Conservation (phyloP, 1,140 invertebrate genomes). For the Asobara japonica region DNA sequence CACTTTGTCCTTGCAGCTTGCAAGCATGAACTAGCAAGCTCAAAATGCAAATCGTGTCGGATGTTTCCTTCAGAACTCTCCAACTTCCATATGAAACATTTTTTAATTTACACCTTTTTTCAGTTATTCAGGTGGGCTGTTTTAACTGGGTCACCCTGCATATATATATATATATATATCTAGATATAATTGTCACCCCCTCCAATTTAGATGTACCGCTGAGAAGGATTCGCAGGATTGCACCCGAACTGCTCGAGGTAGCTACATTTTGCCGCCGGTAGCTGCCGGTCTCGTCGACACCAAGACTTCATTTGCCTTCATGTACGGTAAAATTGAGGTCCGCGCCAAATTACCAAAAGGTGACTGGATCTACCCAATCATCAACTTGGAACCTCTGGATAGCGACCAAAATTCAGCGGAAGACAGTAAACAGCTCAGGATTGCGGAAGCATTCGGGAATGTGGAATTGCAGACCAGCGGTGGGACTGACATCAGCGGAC, state of each 20-base stretch:
- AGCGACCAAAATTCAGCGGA: not conserved
- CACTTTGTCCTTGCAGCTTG: too few species aligned
- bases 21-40: too few species aligned
- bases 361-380: constrained; percentile 76
- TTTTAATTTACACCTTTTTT: too few species aligned
- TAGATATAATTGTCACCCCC: not conserved
- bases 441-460: constrained; percentile 54
- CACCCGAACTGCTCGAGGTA: constrained; percentile 59
- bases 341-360: constrained; percentile 73
- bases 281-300: constrained; percentile 76
- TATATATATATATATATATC: not conserved
- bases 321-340: constrained; percentile 72
- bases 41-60: too few species aligned
- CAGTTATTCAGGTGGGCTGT: too few species aligned
- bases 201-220: constrained; percentile 70
- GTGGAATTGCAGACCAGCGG: constrained; percentile 27
- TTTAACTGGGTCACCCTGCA: too few species aligned
- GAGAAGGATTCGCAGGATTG: constrained; percentile 61
- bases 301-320: constrained; percentile 67
- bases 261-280: constrained; percentile 73
- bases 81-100: too few species aligned
- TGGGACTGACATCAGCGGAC: constrained; percentile 45
- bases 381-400: constrained; percentile 33
- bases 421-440: constrained; percentile 38
- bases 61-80: too few species aligned